Evolutionary conservation across 2,888 invertebrate genomes (phyloP).

Genomic region (Poecilus cupreus): DNA sequence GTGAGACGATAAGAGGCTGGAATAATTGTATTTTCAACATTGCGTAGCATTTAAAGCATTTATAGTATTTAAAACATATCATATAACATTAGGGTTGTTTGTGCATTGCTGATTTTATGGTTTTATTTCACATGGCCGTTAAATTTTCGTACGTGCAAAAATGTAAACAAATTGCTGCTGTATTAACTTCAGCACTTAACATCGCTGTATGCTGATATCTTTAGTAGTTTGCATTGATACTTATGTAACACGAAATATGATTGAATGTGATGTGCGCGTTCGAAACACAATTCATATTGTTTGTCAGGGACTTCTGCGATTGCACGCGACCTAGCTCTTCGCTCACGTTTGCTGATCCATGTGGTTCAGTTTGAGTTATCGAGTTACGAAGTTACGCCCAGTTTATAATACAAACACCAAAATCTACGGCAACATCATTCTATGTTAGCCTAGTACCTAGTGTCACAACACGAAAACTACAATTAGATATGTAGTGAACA

Average conservation of each 20-base stretch:
- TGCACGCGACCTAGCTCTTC: slow-evolving; percentile 11
- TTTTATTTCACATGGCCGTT: neutral
- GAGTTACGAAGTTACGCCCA: slow-evolving; percentile 17
- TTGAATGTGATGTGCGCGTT: slow-evolving; percentile 17
- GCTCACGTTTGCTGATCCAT: slow-evolving; percentile 10
- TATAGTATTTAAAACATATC: neutral
- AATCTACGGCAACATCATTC: too few relatives aligned
- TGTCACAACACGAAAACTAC: too few relatives aligned
- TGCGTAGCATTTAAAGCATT: neutral
- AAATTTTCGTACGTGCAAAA: too few relatives aligned
- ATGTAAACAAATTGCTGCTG: too few relatives aligned
- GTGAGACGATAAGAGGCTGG: slow-evolving; percentile 14
- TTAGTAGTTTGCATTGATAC: neutral
- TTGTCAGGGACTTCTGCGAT: slow-evolving; percentile 15
- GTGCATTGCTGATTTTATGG: neutral
- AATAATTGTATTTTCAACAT: slow-evolving; percentile 28
- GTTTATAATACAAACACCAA: neutral
- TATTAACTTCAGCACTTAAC: too few relatives aligned
- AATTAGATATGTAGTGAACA: too few relatives aligned
- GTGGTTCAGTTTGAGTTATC: neutral
- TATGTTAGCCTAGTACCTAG: too few relatives aligned
- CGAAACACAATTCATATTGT: slow-evolving; percentile 22
- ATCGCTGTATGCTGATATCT: neutral
- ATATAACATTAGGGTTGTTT: neutral
- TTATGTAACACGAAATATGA: slow-evolving; percentile 19